Base-by-base conservation (phyloP, 2,888 invertebrate species). In the Tenodera sinensis region DNA sequence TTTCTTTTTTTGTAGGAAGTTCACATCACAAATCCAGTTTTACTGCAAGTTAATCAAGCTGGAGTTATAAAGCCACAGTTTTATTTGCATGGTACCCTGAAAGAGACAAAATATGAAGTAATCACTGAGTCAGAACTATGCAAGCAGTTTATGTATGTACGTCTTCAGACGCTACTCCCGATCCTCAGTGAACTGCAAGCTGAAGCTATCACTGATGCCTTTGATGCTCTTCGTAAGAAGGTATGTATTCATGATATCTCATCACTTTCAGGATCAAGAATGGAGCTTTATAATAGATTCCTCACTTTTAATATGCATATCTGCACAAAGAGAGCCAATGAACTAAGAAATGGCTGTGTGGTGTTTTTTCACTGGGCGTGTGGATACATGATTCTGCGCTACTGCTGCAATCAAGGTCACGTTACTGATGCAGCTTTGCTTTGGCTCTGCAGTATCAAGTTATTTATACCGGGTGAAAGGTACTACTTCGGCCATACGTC, bases 1-100 rank as follows among this genome's bases (percentile, higher is more conserved):
- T 71, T 20, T 83, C 12, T 28, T 27, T 25, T 84, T 90, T 88
- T 28, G 30, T 84, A 91, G 91, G 90, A 91, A 28, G 90, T 91
- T 9, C 89, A 91, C 54, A 90, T 90, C 42, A 90, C 90, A 28
- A 97, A 97, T 93, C 97, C 97, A 4, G 94, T 97, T 89, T 94
- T 97, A 88, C 93, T 97, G 83, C 94, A 94, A 89, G 94, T 95
- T 91, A 95, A 94, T 28, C 47, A 12, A 91, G 93, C 94, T 28
- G 94, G 95, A 25, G 93, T 97, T 91, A 71, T 71, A 71, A 94
- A 95, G 92, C 95, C 96, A 20, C 96, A 95, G 91, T 95, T 96
- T 92, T 94, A 96, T 91, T 95, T 96, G 83, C 96, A 97, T 93
- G 96, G 96, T 90, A 96, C 96, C 92, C 94, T 97, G 90, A 96